A percentile compares a stretch with the other conserved stretches of the same genome.
Conservation (phyloP, 1,140 invertebrate species). For the Metopolophium dirhodum region DNA sequence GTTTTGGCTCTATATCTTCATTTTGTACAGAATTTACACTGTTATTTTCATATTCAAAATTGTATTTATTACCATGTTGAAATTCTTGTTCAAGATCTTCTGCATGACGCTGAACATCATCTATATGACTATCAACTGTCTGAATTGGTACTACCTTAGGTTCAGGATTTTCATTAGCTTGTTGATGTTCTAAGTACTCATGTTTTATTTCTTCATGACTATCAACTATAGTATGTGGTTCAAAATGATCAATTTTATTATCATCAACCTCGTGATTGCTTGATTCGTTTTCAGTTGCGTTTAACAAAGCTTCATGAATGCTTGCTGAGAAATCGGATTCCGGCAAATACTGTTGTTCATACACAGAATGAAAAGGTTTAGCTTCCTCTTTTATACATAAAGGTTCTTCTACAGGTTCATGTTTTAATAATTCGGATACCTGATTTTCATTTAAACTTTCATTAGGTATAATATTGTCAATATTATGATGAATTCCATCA, state of each 20-base stretch:
- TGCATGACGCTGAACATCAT: neutral
- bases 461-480: neutral
- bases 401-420: slow-evolving; percentile 44
- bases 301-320: slow-evolving; percentile 44
- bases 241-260: neutral
- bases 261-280: neutral
- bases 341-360: slow-evolving; percentile 45
- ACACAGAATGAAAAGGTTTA: slow-evolving; percentile 2
- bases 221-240: neutral
- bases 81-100: neutral
- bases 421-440: slow-evolving; percentile 11
- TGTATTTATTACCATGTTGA: neutral
- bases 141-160: neutral
- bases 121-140: neutral
- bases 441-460: neutral
- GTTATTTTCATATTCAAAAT: slow-evolving; percentile 30
- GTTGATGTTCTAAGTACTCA: neutral
- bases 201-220: neutral
- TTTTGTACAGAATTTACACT: neutral
- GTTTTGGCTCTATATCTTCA: neutral
- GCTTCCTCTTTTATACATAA: slow-evolving; percentile 24
- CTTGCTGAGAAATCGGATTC: slow-evolving; percentile 37
- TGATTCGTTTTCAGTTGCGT: neutral
- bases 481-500: neutral
- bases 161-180: neutral